These are phyloP conservation scores for Rhynchopsitta pachyrhyncha DNA, from an alignment of 2,113 vertebrate genomes.

Conservation along the genomic window DNA sequence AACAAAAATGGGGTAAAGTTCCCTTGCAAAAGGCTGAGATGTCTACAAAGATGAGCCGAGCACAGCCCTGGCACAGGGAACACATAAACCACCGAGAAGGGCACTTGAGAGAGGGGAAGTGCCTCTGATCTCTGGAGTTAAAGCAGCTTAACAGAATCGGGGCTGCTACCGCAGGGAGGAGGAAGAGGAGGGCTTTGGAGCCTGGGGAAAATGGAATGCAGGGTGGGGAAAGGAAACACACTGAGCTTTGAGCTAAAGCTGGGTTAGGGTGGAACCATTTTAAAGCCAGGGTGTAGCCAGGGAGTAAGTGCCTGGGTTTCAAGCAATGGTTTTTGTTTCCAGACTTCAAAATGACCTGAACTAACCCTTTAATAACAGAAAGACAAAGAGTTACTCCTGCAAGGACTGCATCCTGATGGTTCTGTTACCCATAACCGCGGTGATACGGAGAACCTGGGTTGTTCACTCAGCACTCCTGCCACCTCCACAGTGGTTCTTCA, in stretches of 20 bases:
- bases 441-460: fast-evolving
- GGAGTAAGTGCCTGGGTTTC: constrained; percentile 15
- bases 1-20: neutral
- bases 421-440: neutral
- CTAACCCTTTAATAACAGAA: constrained; percentile 41
- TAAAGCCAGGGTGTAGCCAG: constrained; percentile 72
- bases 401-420: neutral
- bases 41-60: neutral
- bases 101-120: constrained; percentile 50
- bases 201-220: constrained; percentile 86
- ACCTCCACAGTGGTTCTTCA: neutral
- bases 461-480: neutral
- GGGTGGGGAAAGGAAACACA: constrained; percentile 88
- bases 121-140: constrained; percentile 80
- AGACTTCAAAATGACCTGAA: constrained; percentile 54
- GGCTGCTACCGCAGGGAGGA: constrained; percentile 33
- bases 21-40: neutral
- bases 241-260: constrained; percentile 84
- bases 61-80: neutral
- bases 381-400: neutral
- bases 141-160: constrained; percentile 78
- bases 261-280: constrained; percentile 74
- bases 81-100: neutral
- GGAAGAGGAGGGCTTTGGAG: constrained; percentile 71
- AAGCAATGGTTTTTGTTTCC: constrained; percentile 23